These are phyloP conservation scores for Oryzaephilus surinamensis DNA, from an alignment of 1,140 invertebrate genomes.

Conservation along the genomic window DNA sequence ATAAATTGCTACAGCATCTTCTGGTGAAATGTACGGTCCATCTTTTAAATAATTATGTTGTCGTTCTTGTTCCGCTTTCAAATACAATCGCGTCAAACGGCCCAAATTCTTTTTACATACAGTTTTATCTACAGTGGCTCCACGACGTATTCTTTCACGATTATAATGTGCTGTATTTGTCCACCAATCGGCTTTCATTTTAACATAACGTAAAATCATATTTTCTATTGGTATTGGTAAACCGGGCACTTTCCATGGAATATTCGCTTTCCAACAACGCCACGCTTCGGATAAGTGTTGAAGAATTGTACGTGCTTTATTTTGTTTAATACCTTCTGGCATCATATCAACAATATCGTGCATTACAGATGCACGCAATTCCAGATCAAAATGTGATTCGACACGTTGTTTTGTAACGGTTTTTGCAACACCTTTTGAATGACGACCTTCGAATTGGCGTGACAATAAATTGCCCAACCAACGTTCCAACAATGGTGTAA, in stretches of 20 bases:
- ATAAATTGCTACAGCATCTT: constrained; percentile 99
- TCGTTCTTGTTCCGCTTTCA: constrained; percentile 98
- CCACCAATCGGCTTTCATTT: constrained; percentile 99
- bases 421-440: constrained; percentile 98
- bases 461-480: constrained; percentile 98
- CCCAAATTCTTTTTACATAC: constrained; percentile 99
- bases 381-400: constrained; percentile 98
- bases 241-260: constrained; percentile 98
- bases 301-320: constrained; percentile 96
- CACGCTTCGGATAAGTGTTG: constrained; percentile 99
- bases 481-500: constrained; percentile 92
- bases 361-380: constrained; percentile 96
- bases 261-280: constrained; percentile 99
- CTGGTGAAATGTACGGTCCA: constrained; percentile 97
- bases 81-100: constrained; percentile 86
- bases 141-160: constrained; percentile 85
- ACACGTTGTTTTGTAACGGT: constrained; percentile 99
- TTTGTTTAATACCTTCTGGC: constrained; percentile 99
- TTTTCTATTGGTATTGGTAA: constrained; percentile 98
- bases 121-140: constrained; percentile 96
- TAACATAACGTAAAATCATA: constrained; percentile 99
- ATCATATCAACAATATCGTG: constrained; percentile 99
- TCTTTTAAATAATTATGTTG: constrained; percentile 99
- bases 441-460: constrained; percentile 96
- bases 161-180: constrained; percentile 99